phyloP scores from a whole-genome alignment of 2,888 invertebrate genomes.

The Lampropteryx suffumata region DNA sequence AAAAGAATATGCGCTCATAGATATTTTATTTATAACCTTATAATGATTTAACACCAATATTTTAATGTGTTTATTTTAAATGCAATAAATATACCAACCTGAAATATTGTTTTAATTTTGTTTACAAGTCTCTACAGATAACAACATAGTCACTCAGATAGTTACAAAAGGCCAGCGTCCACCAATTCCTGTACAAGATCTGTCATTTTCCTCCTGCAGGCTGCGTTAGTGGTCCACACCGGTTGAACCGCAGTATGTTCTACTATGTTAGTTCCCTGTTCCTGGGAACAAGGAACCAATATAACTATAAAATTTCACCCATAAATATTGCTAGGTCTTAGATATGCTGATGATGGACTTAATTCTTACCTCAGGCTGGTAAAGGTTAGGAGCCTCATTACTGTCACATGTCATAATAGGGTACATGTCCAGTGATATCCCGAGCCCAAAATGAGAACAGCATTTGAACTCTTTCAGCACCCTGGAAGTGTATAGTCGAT shows the following conservation, averaged over 20 bases:
- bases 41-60: conserved; percentile 59
- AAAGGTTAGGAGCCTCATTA: conserved; percentile 87
- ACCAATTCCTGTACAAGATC: conserved; percentile 87
- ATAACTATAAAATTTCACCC: too few relatives aligned
- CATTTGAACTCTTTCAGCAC: conserved; percentile 84
- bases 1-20: conserved; percentile 42
- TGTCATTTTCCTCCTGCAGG: conserved; percentile 86
- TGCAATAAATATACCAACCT: conserved; percentile 66
- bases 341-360: too few relatives aligned
- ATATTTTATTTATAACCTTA: conserved; percentile 36
- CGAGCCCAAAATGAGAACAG: conserved; percentile 86
- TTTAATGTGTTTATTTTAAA: conserved; percentile 65
- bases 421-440: conserved; percentile 87
- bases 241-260: conserved; percentile 50
- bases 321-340: too few relatives aligned
- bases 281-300: conserved; percentile 47
- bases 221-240: conserved; percentile 76
- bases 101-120: conserved; percentile 34
- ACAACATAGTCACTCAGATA: too few relatives aligned
- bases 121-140: too few relatives aligned
- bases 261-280: conserved; percentile 26
- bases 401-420: conserved; percentile 88
- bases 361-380: conserved; percentile 73
- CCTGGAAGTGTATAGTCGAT: too few relatives aligned
- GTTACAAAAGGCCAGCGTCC: conserved; percentile 78